Evolutionary conservation across 1,140 invertebrate species (phyloP), one percentile per base, ranked within the genome.

Genomic region (Parapsyche elsis): DNA sequence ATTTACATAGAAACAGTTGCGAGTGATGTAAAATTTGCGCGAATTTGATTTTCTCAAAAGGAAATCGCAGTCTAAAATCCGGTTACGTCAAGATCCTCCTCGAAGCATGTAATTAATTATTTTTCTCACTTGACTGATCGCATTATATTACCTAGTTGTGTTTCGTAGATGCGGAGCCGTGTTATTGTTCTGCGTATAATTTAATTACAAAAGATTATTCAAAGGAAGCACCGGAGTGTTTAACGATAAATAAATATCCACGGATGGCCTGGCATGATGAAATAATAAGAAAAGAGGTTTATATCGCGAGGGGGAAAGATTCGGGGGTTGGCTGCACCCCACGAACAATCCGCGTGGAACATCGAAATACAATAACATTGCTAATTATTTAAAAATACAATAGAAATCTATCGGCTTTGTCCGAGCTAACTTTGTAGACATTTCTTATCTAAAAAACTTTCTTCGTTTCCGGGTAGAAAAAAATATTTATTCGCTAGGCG

Each of bases 161-260:
- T 30, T 14, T 76, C 9, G 9, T 16, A 49, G 24, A 77, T 30
- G 23, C 9, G 12, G 67, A 30, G 46, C 9, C 23, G 30, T 75
- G 53, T 78, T 83, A 83, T 83, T 83, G 82, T 83, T 83, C 82
- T 73, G 77, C 73, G 80, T 79, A 73, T 83, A 83, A 83, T 83
- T 81, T 83, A 83, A 83, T 83, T 83, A 83, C 82, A 83, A 83
- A 83, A 83, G 82, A 83, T 83, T 83, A 83, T 83, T 83, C 82
- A 83, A 83, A 83, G 82, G 77, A 80, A 83, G 82, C 82, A 83
- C 61, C 82, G 57, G 71, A 83, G 80, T 83, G 82, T 83, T 81
- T 83, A 83, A 83, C 82, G 82, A 83, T 83, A 83, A 83, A 83
- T 83, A 83, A 83, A 83, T 83, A 83, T 83, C 79, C 80, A 83